These are phyloP conservation scores for Buphagus erythrorhynchus DNA, from an alignment of 2,797 vertebrate species.

Conservation along the genomic window DNA sequence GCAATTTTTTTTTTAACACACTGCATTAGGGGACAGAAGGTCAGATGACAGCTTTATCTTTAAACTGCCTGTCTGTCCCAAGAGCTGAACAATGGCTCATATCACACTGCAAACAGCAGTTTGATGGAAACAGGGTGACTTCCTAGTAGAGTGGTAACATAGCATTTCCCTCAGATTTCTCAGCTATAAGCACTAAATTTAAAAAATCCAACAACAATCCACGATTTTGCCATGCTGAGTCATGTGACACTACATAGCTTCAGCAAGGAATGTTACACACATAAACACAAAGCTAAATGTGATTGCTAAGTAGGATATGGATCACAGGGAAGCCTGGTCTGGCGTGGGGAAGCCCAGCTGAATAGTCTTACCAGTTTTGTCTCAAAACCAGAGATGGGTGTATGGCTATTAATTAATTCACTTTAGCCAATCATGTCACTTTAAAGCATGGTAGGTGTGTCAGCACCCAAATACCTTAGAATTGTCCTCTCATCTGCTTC, in stretches of 20 bases:
- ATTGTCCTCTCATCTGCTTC: not conserved
- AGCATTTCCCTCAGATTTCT: not conserved
- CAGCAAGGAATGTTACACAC: not conserved
- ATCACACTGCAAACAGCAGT: not conserved
- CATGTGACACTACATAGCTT: not conserved
- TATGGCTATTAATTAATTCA: not conserved
- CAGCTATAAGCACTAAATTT: not conserved
- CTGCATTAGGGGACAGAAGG: not conserved
- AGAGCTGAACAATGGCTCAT: not conserved
- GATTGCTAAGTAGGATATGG: not conserved
- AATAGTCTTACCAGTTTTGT: not conserved
- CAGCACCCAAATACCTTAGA: not conserved
- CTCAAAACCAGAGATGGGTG: not conserved
- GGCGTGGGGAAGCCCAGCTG: not conserved
- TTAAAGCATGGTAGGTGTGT: not conserved
- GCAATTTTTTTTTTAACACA: not conserved
- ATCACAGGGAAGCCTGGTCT: not conserved
- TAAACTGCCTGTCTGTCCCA: not conserved
- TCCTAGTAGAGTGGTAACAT: not conserved
- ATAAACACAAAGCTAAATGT: not conserved
- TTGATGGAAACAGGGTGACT: not conserved
- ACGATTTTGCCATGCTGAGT: not conserved
- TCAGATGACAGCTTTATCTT: not conserved
- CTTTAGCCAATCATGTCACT: not conserved
- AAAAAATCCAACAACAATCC: not conserved